These are phyloP conservation scores for Nemotelus pantherinus DNA, from an alignment of 2,888 invertebrate species.

Conservation along the genomic window DNA sequence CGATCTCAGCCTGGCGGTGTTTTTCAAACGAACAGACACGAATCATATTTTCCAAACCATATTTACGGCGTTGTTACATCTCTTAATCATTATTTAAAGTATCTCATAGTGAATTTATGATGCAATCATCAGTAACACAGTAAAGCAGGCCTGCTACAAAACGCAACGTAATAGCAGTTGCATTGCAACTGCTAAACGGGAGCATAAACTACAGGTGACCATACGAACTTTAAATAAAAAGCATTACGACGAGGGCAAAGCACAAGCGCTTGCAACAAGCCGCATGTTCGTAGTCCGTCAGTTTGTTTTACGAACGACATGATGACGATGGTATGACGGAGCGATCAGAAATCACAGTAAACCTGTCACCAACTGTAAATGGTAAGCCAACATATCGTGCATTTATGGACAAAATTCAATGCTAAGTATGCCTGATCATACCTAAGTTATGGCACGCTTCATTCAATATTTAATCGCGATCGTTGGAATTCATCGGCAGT, in stretches of 20 bases:
- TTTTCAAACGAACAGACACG: conserved; percentile 6
- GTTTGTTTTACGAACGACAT: too few species aligned
- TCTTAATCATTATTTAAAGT: conserved; percentile 40
- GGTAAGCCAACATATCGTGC: conserved; percentile 45
- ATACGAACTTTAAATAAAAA: background rate
- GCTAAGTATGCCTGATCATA: conserved; percentile 49
- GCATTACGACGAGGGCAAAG: conserved; percentile 3
- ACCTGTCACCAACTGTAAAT: conserved; percentile 48
- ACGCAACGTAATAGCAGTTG: background rate
- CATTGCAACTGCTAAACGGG: conserved; percentile 7
- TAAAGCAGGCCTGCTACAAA: background rate
- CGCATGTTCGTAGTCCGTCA: background rate
- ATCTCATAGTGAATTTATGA: conserved; percentile 38
- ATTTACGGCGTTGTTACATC: conserved; percentile 32
- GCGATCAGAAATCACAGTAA: conserved; percentile 45
- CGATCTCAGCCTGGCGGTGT: background rate
- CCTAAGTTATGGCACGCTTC: conserved; percentile 50
- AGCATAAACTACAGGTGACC: background rate
- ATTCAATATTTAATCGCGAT: conserved; percentile 46
- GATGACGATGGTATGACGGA: background rate
- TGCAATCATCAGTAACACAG: conserved; percentile 23
- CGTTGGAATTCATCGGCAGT: conserved; percentile 22
- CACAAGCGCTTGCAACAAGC: background rate
- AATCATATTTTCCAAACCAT: conserved; percentile 32
- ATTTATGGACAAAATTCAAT: conserved; percentile 50